Evolutionary conservation across 1,140 invertebrate species (phyloP).

Genomic region (Drosophila navojoa): DNA sequence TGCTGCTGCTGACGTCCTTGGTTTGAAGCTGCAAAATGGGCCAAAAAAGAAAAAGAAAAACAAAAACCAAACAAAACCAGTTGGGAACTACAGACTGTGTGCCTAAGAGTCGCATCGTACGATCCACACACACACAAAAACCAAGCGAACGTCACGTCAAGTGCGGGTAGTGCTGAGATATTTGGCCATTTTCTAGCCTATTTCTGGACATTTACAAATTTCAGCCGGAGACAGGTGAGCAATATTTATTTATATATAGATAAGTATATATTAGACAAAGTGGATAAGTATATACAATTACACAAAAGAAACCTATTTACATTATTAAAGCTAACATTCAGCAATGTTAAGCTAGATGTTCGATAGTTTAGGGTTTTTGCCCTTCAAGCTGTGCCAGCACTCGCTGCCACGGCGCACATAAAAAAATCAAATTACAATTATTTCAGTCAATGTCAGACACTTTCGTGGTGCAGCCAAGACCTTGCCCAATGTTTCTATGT

Average conservation of each 20-base stretch:
- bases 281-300: too few species aligned
- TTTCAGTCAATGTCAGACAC: constrained; percentile 60
- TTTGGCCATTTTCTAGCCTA: neutral
- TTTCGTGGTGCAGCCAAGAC: constrained; percentile 46
- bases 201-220: neutral
- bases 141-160: neutral
- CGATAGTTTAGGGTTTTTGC: neutral
- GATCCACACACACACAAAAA: constrained; percentile 31
- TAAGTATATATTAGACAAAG: neutral
- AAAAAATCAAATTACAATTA: constrained; percentile 36
- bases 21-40: constrained; percentile 24
- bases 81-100: constrained; percentile 18
- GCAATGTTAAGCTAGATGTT: neutral
- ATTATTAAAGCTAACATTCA: neutral
- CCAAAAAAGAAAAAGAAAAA: neutral
- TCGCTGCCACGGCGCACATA: neutral
- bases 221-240: neutral
- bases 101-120: constrained; percentile 35
- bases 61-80: constrained; percentile 35
- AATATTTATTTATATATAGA: too few species aligned
- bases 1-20: constrained; percentile 33
- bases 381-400: neutral
- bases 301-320: neutral
- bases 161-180: neutral
- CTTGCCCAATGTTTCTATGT: constrained; percentile 46